Evolutionary conservation across 2,113 vertebrate species (phyloP), one percentile per base, ranked within the genome.

Genomic region (Piprites chloris): DNA sequence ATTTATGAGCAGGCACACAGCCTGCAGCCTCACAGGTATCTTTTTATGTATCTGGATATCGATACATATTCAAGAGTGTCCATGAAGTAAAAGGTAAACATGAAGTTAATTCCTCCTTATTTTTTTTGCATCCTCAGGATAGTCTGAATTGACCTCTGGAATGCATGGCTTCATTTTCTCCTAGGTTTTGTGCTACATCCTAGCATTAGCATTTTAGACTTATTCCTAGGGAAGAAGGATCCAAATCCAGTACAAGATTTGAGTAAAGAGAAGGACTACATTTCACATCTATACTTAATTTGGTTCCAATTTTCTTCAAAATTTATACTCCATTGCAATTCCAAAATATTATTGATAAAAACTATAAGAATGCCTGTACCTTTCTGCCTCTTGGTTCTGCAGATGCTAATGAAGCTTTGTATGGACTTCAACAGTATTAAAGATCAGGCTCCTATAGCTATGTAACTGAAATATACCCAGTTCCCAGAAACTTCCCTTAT

Each of bases 351-450:
- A 22, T 12, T 42, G 17, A 4, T 46, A 52, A 75, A 91, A 90
- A 42, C 1, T 0, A 9, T 5, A 72, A 35, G 5, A 67, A 62
- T 50, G 62, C 4, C 20, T 49, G 28, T 5, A 66, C 5, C 3
- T 41, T 66, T 67, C 82, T 85, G 35, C 42, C 9, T 69, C 13
- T 81, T 76, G 9, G 30, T 76, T 93, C 27, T 72, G 30, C 9
- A 63, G 42, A 72, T 67, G 50, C 13, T 80, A 33, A 75, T 63
- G 33, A 85, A 63, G 19, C 16, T 79, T 76, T 75, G 18, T 8
- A 37, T 30, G 87, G 49, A 55, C 9, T 68, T 78, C 5, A 76
- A 37, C 14, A 41, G 15, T 21, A 90, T 59, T 67, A 76, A 90
- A 77, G 39, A 39, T n/a, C 5, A 50, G 4, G 10, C 13, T 85